phyloP scores from a whole-genome alignment of 2,113 vertebrate species.

The Nycticorax nycticorax region DNA sequence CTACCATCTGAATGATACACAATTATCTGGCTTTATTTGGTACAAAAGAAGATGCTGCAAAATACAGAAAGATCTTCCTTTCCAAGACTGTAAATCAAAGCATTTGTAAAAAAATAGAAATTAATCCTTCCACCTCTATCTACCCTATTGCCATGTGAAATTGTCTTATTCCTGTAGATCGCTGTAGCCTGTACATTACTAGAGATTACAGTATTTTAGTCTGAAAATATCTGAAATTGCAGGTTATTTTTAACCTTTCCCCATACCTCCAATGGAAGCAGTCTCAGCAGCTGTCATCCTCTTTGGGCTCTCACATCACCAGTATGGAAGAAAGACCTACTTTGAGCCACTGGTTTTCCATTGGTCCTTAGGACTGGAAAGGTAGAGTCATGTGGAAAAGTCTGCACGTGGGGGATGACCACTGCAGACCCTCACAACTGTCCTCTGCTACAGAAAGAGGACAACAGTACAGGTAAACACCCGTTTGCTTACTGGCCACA shows the following conservation, averaged over 20 bases:
- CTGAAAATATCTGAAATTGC: not conserved
- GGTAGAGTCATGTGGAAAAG: not conserved
- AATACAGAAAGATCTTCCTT: not conserved
- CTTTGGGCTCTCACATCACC: not conserved
- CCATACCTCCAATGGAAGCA: not conserved
- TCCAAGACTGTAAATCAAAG: not conserved
- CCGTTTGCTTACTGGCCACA: not conserved
- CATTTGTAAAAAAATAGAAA: not conserved
- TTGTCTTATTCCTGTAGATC: not conserved
- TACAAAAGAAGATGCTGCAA: not conserved
- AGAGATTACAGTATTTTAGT: not conserved
- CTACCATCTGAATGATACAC: not conserved
- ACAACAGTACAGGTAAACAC: too few relatives aligned
- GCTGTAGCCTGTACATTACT: accelerated
- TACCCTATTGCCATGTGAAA: not conserved
- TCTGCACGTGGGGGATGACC: not conserved
- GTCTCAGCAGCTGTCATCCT: not conserved
- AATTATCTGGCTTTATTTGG: not conserved
- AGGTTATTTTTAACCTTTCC: not conserved
- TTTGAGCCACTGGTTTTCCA: not conserved
- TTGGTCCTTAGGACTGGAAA: not conserved
- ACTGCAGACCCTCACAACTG: not conserved
- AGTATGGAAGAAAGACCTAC: not conserved
- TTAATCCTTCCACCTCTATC: not conserved
- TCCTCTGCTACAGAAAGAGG: not conserved